These are phyloP conservation scores for Cyclina sinensis DNA, from an alignment of 1,140 invertebrate species.

Conservation along the genomic window DNA sequence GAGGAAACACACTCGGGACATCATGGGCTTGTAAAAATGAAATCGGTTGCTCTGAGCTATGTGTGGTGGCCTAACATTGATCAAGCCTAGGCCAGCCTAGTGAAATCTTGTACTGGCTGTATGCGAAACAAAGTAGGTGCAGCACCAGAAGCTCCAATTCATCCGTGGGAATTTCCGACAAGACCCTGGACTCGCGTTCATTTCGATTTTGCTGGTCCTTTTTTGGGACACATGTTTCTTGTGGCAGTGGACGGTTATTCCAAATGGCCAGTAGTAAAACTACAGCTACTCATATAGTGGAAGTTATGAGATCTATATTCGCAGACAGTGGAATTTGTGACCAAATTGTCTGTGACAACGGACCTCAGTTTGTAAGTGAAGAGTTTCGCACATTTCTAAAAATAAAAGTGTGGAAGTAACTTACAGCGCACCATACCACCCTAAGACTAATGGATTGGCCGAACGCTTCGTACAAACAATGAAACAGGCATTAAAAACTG, in stretches of 20 bases:
- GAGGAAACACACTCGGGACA: too few species aligned
- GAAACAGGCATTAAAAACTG: constrained; percentile 61
- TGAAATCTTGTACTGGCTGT: too few species aligned
- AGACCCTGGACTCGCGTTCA: constrained; percentile 70
- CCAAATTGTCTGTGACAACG: constrained; percentile 39
- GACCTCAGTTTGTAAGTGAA: too few species aligned
- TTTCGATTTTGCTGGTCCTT: constrained; percentile 73
- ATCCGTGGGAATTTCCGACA: constrained; percentile 59
- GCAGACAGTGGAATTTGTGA: constrained; percentile 48
- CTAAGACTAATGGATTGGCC: too few species aligned
- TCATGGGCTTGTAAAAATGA: too few species aligned
- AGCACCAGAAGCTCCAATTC: background rate
- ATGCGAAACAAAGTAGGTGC: background rate
- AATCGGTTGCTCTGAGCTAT: too few species aligned
- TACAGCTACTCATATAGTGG: constrained; percentile 70
- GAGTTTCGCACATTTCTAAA: constrained; percentile 48
- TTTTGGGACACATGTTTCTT: constrained; percentile 65
- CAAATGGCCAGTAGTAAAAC: constrained; percentile 70
- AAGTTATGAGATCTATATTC: constrained; percentile 39
- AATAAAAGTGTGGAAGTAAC: constrained; percentile 59
- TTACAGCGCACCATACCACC: constrained; percentile 43
- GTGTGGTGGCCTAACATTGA: too few species aligned
- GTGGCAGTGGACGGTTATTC: constrained; percentile 69
- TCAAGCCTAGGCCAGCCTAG: too few species aligned
- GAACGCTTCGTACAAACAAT: constrained; percentile 69